Evolutionary conservation across 2,797 vertebrate species (phyloP), one percentile per base, ranked within the genome.

Genomic region (Sphenopsis melanotis): DNA sequence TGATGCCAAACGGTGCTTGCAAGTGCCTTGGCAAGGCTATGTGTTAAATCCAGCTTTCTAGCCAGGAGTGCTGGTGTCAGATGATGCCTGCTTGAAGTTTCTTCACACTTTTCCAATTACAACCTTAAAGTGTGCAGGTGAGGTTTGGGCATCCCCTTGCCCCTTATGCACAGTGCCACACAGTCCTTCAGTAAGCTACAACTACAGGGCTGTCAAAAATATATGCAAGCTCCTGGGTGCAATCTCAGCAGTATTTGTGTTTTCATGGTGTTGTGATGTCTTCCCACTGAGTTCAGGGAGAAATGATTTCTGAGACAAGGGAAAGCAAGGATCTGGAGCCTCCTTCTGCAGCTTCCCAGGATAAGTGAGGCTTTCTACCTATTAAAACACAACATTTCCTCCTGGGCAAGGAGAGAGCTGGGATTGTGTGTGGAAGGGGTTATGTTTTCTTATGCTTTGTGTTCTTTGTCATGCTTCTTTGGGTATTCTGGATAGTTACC

Each of bases 341-440:
- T 80, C 52, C 34, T 19, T 49, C 46, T 81, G 59, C 32, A 86
- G 12, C 42, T 41, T 91, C 44, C 39, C 29, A 65, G 37, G 5
- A 13, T 46, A 84, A 78, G 59, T 44, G 53, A 24, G 16, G 18
- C 74, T 89, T 92, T 94, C 86, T 84, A 23, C 34, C 56, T 64
- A 44, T 79, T 85, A 87, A 87, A 91, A 70, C 30, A 87, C n/a
- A 34, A 49, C 36, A 74, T 85, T 87, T 87, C 42, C 16, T 87
- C 21, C 30, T 27, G 20, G n/a, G 11, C 42, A 46, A 64, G 44
- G 29, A 92, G 22, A 72, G 81, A 61, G 17, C 8, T 15, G 41
- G 15, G 36, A 20, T 15, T 20, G 2, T 44, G 19, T 64, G 34
- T 3, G 1, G 12, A n/a, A 87, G 12, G 9, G 1, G 6, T 30